phyloP scores from a whole-genome alignment of 2,797 vertebrate genomes.

The Synaphobranchus kaupii region DNA sequence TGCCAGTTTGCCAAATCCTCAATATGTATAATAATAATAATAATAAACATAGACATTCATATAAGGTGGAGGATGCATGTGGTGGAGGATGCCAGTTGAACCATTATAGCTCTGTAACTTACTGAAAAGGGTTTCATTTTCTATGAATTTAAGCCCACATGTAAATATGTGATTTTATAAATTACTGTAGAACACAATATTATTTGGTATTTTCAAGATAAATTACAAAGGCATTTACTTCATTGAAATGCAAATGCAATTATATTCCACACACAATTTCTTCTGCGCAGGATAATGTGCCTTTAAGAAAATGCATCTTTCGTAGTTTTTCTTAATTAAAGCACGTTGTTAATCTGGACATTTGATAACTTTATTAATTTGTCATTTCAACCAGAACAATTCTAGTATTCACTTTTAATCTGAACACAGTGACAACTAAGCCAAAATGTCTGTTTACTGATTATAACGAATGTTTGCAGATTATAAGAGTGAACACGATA shows the following conservation, averaged over 20 bases:
- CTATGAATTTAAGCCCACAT: slow-evolving; percentile 15
- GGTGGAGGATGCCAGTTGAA: background rate
- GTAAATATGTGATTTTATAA: slow-evolving; percentile 34
- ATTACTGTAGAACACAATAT: slow-evolving; percentile 24
- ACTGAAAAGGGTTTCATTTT: slow-evolving; percentile 24
- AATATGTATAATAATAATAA: slow-evolving; percentile 7
- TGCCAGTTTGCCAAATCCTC: background rate
- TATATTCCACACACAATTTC: slow-evolving; percentile 70
- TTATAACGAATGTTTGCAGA: background rate
- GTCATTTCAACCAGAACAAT: background rate
- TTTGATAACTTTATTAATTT: background rate
- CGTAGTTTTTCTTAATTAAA: slow-evolving; percentile 58
- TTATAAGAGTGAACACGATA: background rate
- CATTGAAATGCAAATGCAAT: slow-evolving; percentile 59
- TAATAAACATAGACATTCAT: background rate
- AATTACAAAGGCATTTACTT: slow-evolving; percentile 65
- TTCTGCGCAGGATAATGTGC: slow-evolving; percentile 65
- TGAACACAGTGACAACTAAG: background rate
- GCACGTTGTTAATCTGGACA: slow-evolving; percentile 52
- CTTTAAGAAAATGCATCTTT: slow-evolving; percentile 66
- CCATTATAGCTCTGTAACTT: slow-evolving; percentile 6
- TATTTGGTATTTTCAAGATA: slow-evolving; percentile 14
- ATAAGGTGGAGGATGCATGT: background rate
- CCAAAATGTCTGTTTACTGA: background rate
- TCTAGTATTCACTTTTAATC: background rate